A percentile compares a stretch with the other conserved stretches of the same genome.
Evolutionary conservation across 1,140 invertebrate species (phyloP).

Genomic region (Nautilus pompilius): DNA sequence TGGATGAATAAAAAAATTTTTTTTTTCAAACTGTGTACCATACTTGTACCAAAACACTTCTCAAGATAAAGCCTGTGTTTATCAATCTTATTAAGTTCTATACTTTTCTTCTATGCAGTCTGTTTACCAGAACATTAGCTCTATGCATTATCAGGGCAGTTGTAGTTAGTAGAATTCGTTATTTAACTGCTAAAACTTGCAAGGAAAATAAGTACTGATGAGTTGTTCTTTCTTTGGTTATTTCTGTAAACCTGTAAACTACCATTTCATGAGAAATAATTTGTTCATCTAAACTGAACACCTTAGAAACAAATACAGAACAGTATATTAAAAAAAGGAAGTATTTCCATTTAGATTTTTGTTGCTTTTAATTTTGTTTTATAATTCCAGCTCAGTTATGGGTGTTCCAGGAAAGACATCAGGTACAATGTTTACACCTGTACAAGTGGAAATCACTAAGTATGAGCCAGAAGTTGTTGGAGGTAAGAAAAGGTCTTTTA

Average conservation of each 20-base stretch:
- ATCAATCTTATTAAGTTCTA: too few species aligned
- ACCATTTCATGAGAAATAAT: not conserved
- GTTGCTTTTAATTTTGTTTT: slow-evolving; percentile 2
- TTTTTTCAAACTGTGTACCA: not conserved
- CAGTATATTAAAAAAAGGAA: too few species aligned
- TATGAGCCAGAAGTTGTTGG: slow-evolving; percentile 85
- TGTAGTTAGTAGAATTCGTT: not conserved
- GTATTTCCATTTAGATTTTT: not conserved
- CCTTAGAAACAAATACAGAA: too few species aligned
- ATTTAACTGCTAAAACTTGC: not conserved
- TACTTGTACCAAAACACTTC: too few species aligned
- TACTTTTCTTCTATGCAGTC: too few species aligned
- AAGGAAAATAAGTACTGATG: not conserved
- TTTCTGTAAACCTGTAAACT: not conserved
- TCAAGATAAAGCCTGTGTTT: too few species aligned
- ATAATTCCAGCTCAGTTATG: slow-evolving; percentile 63
- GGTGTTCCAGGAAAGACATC: slow-evolving; percentile 86
- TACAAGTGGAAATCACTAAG: slow-evolving; percentile 60
- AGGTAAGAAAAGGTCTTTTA: slow-evolving; percentile 40
- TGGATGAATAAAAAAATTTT: not conserved
- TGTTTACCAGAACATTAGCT: too few species aligned
- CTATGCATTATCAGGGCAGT: too few species aligned
- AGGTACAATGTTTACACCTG: slow-evolving; percentile 94
- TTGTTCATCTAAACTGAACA: not conserved
- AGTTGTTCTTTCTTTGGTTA: not conserved